Base-by-base conservation (phyloP, 1,140 invertebrate species). In the Saccostrea cuccullata region DNA sequence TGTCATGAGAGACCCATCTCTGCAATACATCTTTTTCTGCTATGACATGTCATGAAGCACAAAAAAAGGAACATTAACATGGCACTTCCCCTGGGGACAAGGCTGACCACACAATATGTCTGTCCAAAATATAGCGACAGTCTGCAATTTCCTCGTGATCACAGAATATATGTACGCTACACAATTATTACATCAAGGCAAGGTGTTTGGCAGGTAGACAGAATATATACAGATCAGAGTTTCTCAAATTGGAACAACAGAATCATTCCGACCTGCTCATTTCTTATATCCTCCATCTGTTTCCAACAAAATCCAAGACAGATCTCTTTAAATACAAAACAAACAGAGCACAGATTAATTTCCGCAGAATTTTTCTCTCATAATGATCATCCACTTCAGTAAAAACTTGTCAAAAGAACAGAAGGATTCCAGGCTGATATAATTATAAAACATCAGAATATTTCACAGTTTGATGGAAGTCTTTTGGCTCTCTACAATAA, bases 171-270 rank as follows among this genome's bases (percentile, higher is more conserved):
- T 36, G 26, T 77, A 36, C 13, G 15, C 23, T 30, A 36, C 70
- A 30, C 26, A 77, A 17, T 26, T 77, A 36, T 77, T 36, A 30
- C 70, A 77, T 36, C 58, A 64, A 77, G 26, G 6, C 12, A 23
- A 77, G 70, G 70, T 77, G 70, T 77, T 77, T 77, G 70, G 70
- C 70, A 77, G 70, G 70, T 30, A 77, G 70, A 77, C 26, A 77
- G 30, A n/a, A 26, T 15, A 77, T 15, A 8, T 13, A 73, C 30
- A 30, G 26, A 30, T 77, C 13, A 36, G 30, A 9, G 26, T 30
- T 15, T 77, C 70, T 26, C 26, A 77, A 23, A 77, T 77, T 30
- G 26, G 13, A 15, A 26, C 15, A 30, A 15, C 11, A 30, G 1
- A 77, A 77, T 36, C 70, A 77, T 40, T 77, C 30, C 70, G 30